Percentiles rank a stretch among this genome's conserved stretches.
phyloP scores from a whole-genome alignment of 2,888 invertebrate species.

The Rosalia funebris region DNA sequence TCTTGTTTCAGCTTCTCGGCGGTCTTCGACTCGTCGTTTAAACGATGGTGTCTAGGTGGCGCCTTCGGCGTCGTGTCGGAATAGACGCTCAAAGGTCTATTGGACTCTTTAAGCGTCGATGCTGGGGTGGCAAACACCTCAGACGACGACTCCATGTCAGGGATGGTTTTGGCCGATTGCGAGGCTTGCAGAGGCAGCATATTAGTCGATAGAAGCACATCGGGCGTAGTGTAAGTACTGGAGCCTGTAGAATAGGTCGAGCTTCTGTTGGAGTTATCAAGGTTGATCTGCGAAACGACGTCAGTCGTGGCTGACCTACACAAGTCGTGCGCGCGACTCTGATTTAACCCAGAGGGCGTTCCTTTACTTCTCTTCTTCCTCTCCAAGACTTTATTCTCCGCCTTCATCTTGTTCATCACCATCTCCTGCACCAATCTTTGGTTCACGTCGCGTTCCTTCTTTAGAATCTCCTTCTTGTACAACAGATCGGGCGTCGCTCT shows the following conservation, averaged over 20 bases:
- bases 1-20: constrained; percentile 72
- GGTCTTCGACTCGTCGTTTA: constrained; percentile 64
- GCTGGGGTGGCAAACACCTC: constrained; percentile 42
- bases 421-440: constrained; percentile 85
- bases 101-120: constrained; percentile 41
- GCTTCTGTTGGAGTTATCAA: constrained; percentile 37
- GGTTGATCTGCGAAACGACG: constrained; percentile 45
- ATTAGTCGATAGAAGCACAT: constrained; percentile 56
- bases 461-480: constrained; percentile 73
- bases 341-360: constrained; percentile 56
- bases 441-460: constrained; percentile 82
- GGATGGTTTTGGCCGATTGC: constrained; percentile 43
- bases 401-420: constrained; percentile 81
- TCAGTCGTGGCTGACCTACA: constrained; percentile 58
- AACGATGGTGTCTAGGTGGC: constrained; percentile 63
- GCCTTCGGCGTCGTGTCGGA: constrained; percentile 65
- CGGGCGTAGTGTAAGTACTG: constrained; percentile 53
- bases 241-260: constrained; percentile 42
- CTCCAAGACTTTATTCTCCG: constrained; percentile 73
- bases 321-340: constrained; percentile 53
- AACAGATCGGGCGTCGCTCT: constrained; percentile 54
- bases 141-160: constrained; percentile 31
- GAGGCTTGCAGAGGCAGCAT: constrained; percentile 51
- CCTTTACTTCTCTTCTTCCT: constrained; percentile 68
- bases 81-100: constrained; percentile 52